Conservation (phyloP, 2,888 invertebrate genomes). For the Sarcophaga rosellei region DNA sequence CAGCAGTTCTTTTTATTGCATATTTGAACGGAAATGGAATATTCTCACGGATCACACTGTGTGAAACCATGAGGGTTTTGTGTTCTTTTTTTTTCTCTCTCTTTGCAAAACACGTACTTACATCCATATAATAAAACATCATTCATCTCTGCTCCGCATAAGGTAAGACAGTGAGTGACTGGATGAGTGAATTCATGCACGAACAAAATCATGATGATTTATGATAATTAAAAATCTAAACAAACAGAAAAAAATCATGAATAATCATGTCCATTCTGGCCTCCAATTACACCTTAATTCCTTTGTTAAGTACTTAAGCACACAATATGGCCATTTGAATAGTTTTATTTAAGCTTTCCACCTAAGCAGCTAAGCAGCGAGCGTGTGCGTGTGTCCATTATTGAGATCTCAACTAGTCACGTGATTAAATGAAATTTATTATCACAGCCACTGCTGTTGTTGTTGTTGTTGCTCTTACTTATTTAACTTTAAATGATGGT, state of each 20-base stretch:
- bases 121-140: no score
- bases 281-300: neutral
- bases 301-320: neutral
- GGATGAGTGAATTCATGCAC: no score
- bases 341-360: neutral
- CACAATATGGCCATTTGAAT: conserved; percentile 1
- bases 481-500: neutral
- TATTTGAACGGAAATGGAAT: neutral
- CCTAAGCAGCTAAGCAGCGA: neutral
- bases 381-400: no score
- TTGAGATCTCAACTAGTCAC: conserved; percentile 33
- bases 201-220: no score
- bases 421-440: conserved; percentile 40
- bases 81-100: no score
- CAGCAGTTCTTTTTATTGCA: neutral
- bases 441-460: conserved; percentile 3
- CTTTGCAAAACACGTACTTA: no score
- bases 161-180: no score
- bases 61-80: no score
- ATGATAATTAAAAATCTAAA: no score
- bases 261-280: neutral
- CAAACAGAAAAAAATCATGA: no score
- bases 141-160: no score
- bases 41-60: neutral
- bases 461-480: neutral